phyloP scores from a whole-genome alignment of 2,797 vertebrate species.

The Tamandua tetradactyla region DNA sequence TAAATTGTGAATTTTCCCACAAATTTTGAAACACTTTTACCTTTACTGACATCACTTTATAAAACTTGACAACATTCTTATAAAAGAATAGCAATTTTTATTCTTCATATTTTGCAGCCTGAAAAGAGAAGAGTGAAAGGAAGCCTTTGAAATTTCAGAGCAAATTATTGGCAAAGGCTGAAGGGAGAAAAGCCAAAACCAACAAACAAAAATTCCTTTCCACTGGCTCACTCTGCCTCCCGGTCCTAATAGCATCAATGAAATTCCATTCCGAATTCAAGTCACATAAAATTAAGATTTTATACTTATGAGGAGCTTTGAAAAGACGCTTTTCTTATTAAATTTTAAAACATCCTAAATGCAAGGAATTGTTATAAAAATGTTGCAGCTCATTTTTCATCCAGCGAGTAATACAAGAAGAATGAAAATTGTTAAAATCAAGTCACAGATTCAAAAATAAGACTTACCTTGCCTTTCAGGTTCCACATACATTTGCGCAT shows the following conservation, averaged over 20 bases:
- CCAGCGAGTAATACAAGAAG: constrained; percentile 53
- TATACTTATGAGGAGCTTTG: constrained; percentile 7
- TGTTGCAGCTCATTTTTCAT: constrained; percentile 64
- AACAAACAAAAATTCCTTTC: constrained; percentile 40
- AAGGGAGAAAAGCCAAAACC: background rate
- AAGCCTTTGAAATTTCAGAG: constrained; percentile 19
- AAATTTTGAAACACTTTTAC: constrained; percentile 18
- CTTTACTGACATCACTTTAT: background rate
- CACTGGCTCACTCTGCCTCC: background rate
- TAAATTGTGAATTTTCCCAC: background rate
- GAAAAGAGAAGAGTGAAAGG: background rate
- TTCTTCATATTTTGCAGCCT: background rate
- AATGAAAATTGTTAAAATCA: constrained; percentile 58
- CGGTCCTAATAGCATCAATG: background rate
- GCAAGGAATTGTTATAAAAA: constrained; percentile 36
- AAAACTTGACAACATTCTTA: background rate
- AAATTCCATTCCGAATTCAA: constrained; percentile 45
- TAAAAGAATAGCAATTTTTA: constrained; percentile 16
- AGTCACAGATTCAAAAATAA: constrained; percentile 58
- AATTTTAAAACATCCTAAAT: constrained; percentile 55
- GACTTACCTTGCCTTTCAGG: constrained; percentile 33
- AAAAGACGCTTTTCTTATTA: constrained; percentile 48
- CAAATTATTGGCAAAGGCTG: constrained; percentile 5
- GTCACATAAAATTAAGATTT: constrained; percentile 47
- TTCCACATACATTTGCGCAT: background rate